These are phyloP conservation scores for Pangasius krempfi DNA, from an alignment of 2,797 vertebrate genomes.

Conservation along the genomic window DNA sequence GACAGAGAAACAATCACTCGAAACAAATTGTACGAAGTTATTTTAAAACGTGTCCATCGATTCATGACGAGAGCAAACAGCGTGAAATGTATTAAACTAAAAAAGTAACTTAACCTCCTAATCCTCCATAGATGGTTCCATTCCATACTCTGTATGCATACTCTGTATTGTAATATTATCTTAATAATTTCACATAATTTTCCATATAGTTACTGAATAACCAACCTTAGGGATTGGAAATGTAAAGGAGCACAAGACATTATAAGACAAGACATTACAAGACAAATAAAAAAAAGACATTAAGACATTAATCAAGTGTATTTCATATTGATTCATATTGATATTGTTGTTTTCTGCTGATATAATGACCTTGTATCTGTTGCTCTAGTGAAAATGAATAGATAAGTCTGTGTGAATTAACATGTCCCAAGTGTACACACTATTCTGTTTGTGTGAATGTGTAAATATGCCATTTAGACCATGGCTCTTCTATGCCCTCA, in stretches of 20 bases:
- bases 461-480: constrained; percentile 62
- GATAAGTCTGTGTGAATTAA: constrained; percentile 49
- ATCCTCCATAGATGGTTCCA: too few species aligned
- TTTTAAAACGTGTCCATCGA: background rate
- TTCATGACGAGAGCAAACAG: background rate
- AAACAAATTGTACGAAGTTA: background rate
- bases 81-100: background rate
- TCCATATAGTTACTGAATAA: background rate
- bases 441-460: constrained; percentile 57
- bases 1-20: background rate
- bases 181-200: background rate
- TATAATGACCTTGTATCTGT: constrained; percentile 12
- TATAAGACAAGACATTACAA: too few species aligned
- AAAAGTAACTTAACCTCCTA: background rate
- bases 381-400: constrained; percentile 41
- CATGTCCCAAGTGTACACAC: background rate
- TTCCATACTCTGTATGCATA: background rate
- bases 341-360: background rate
- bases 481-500: constrained; percentile 32
- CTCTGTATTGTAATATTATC: background rate
- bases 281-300: background rate
- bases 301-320: background rate
- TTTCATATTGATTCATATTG: background rate
- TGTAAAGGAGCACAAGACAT: too few species aligned
- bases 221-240: background rate